Percentiles rank a stretch among this genome's conserved stretches.
phyloP scores from a whole-genome alignment of 92 coral and sea anemone species.

The Pocillopora meandrina region DNA sequence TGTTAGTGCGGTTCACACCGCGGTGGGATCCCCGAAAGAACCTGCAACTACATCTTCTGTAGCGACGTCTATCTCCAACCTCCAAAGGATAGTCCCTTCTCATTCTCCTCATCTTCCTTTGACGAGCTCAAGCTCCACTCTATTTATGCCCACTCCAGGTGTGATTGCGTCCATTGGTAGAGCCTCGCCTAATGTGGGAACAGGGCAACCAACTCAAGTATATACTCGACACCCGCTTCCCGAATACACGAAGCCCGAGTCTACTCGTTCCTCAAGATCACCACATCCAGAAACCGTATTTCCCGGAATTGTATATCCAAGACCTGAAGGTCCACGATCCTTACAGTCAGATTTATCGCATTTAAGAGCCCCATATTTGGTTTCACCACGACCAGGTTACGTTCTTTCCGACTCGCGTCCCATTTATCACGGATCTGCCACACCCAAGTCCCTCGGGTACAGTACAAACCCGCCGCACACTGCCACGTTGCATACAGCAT shows the following conservation, averaged over 20 bases:
- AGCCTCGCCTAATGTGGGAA: slow-evolving; percentile 30
- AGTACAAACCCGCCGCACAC: neutral
- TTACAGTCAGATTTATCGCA: neutral
- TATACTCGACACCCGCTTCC: slow-evolving; percentile 16
- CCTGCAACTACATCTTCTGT: neutral
- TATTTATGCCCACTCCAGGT: slow-evolving; percentile 48
- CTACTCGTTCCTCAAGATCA: slow-evolving; percentile 15
- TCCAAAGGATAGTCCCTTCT: slow-evolving; percentile 27
- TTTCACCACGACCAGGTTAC: slow-evolving; percentile 10
- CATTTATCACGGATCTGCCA: slow-evolving; percentile 9
- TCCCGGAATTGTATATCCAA: slow-evolving; percentile 21
- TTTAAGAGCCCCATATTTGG: slow-evolving; percentile 5
- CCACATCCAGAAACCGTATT: slow-evolving; percentile 18
- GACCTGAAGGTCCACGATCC: slow-evolving; percentile 24
- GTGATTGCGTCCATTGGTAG: slow-evolving; percentile 45
- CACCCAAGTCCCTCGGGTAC: neutral
- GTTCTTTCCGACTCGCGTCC: slow-evolving; percentile 14
- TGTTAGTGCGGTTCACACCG: neutral
- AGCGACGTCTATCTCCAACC: slow-evolving; percentile 11
- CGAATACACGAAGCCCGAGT: slow-evolving; percentile 16
- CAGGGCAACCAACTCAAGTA: slow-evolving; percentile 7
- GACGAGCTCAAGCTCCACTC: slow-evolving; percentile 36
- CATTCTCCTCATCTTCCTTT: slow-evolving; percentile 24
- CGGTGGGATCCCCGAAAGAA: slow-evolving; percentile 1
- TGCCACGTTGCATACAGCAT: neutral